Base-by-base conservation (phyloP, 2,888 invertebrate species). In the Luperina testacea region DNA sequence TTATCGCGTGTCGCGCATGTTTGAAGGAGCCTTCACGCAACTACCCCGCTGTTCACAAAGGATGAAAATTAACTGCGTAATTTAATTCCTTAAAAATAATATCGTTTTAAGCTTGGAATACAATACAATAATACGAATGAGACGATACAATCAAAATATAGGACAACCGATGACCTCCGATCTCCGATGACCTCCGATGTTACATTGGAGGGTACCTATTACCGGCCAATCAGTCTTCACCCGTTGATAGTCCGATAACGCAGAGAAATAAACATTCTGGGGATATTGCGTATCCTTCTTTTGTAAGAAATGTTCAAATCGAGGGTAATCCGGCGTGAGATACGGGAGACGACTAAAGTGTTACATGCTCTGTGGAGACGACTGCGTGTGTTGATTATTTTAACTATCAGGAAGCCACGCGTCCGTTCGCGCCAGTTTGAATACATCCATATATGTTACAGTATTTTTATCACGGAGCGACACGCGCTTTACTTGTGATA, bases 171-270 rank as follows among this genome's bases (percentile, higher is more conserved):
- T 45, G 11, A 48, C 45, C 45, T 45, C 11, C 69, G 42, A 38
- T 13, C 45, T 45, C 8, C 11, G 45, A 45, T 11, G 11, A 45
- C 45, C 48, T 13, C 48, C 70, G 38, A 38, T 72, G 81, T 81
- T 80, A 87, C 82, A 78, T 85, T 73, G 79, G 59, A 77, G 76
- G 75, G 74, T 84, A 38, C 0, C 38, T 38, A 82, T 85, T 84
- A 84, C 85, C 74, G 80, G 72, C 79, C 83, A 81, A 85, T 85
- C 82, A 79, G 81, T 79, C 78, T 78, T 82, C 77, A 75, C 67
- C 69, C 64, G 32, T 24, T 72, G 61, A 78, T 78, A 69, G 75
- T 45, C 42, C 73, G 20, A 71, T 75, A 68, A 63, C 27, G 73
- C 64, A 67, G 11, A 45, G 20, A 61, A 20, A 68, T 69, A 81